A percentile compares a stretch with the other conserved stretches of the same genome.
Conservation (phyloP, 2,888 invertebrate genomes). For the Eucriotettix oculatus region DNA sequence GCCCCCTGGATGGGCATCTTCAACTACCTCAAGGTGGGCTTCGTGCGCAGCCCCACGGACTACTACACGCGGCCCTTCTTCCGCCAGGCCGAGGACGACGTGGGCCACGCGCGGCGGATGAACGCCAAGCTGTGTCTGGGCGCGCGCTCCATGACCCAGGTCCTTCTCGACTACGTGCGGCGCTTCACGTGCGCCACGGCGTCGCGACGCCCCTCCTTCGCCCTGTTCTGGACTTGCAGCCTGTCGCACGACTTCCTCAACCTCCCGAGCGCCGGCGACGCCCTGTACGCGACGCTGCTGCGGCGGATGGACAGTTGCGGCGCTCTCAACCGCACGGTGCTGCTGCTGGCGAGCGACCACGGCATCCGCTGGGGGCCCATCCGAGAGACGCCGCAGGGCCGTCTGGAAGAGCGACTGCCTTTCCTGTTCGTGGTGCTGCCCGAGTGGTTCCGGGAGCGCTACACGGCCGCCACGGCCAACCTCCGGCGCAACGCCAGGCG, state of each 20-base stretch:
- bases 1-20: conserved; percentile 62
- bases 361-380: conserved; percentile 78
- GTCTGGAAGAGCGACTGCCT: conserved; percentile 76
- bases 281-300: conserved; percentile 41
- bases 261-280: conserved; percentile 57
- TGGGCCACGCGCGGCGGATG: conserved; percentile 44
- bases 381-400: conserved; percentile 66
- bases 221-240: conserved; percentile 69
- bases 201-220: conserved; percentile 45
- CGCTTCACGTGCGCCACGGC: conserved; percentile 43
- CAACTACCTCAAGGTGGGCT: conserved; percentile 62
- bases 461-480: conserved; percentile 43
- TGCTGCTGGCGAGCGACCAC: conserved; percentile 71
- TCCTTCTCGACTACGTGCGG: conserved; percentile 51
- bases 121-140: conserved; percentile 58
- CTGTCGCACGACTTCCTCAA: conserved; percentile 75
- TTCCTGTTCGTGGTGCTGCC: conserved; percentile 60
- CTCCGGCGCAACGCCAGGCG: conserved; percentile 46
- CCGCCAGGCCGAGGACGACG: conserved; percentile 44
- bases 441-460: conserved; percentile 44
- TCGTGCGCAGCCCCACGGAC: conserved; percentile 63
- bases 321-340: conserved; percentile 43
- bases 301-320: conserved; percentile 31
- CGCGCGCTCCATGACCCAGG: conserved; percentile 46
- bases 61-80: conserved; percentile 66